Evolutionary conservation across 2,888 invertebrate species (phyloP), one percentile per base, ranked within the genome.

Genomic region (Andrena chrysosceles): DNA sequence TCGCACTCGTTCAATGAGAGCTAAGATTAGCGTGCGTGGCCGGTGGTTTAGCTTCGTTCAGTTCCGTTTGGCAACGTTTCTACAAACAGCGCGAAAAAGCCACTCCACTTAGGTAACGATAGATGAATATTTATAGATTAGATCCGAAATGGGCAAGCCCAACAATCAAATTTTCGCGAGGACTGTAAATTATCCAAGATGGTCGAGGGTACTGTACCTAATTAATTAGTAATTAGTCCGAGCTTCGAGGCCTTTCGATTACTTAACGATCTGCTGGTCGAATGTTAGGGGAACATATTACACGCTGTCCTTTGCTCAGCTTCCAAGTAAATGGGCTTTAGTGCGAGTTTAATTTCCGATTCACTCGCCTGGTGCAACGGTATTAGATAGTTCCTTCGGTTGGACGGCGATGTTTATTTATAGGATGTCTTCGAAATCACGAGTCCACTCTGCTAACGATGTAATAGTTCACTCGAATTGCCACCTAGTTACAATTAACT

Each of bases 21-120:
- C 90, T 88, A 91, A 91, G 89, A 90, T 92, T 91, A 91, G 89
- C 86, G 76, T 79, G 71, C 78, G 74, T 66, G 81, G 56, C 83
- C 81, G 85, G 74, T 83, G 76, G 74, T 86, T 87, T 77, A 81
- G 69, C 72, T 84, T 72, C 83, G 85, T 82, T 85, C 63, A 80
- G 80, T 84, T 85, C 83, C 86, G 86, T 84, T 91, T 91, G 88
- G 90, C 89, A 90, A 86, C 84, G 78, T 70, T 70, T 82, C 77
- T 80, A 69, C 70, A 64, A 81, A 63, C 75, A 31, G 70, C 60
- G 71, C 83, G 76, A 89, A 83, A 42, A 85, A 81, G 79, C 60
- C 74, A 80, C 77, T 84, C 73, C 81, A 83, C 87, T 87, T 89
- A 78, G 83, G 76, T 75, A 83, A 85, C 80, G 80, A 77, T 62